Evolutionary conservation across 1,140 invertebrate genomes (phyloP).

Genomic region (Drosophila nebulosa): DNA sequence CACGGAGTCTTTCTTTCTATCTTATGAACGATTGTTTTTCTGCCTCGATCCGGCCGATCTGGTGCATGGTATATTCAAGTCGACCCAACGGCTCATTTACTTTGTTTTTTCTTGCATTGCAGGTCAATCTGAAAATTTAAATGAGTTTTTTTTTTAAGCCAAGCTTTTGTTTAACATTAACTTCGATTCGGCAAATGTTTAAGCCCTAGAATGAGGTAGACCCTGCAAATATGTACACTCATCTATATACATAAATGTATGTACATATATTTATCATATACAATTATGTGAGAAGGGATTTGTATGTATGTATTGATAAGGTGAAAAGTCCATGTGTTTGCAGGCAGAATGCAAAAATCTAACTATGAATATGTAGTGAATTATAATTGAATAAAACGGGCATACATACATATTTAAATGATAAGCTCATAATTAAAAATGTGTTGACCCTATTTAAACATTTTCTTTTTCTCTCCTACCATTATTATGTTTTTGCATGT

Average conservation of each 20-base stretch:
- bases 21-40: too few relatives aligned
- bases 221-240: not conserved
- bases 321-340: conserved; percentile 61
- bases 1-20: too few relatives aligned
- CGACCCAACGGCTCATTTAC: too few relatives aligned
- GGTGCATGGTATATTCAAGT: too few relatives aligned
- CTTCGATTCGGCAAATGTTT: too few relatives aligned
- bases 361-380: conserved; percentile 51
- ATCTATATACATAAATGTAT: not conserved
- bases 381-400: conserved; percentile 50
- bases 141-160: too few relatives aligned
- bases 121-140: too few relatives aligned
- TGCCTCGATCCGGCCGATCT: too few relatives aligned
- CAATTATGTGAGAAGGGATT: conserved; percentile 12
- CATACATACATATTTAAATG: conserved; percentile 51
- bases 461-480: conserved; percentile 18
- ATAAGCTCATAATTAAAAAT: conserved; percentile 58
- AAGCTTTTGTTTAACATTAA: too few relatives aligned
- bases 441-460: conserved; percentile 41
- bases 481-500: not conserved
- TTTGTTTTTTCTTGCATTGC: too few relatives aligned
- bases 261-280: not conserved
- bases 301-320: conserved; percentile 45
- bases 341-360: conserved; percentile 38
- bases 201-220: not conserved